Base-by-base conservation (phyloP, 2,888 invertebrate species). In the Cynaeus angustus region DNA sequence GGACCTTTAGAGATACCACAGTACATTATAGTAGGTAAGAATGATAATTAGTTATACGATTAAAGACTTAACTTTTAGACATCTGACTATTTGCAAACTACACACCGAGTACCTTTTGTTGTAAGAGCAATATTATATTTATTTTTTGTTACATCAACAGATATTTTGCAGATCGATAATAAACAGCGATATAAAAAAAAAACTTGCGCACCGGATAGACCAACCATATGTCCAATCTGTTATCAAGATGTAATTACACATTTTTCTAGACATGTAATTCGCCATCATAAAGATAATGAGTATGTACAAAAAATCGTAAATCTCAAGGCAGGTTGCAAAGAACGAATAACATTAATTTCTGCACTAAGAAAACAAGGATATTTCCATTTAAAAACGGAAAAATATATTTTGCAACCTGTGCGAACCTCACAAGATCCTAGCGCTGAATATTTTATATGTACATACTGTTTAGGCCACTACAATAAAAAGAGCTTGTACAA, bases 281-380 rank as follows among this genome's bases (percentile, higher is more conserved):
- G 55, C 5, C 55, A 55, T 38, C 55, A 55, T 16, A 13, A 37
- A 38, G 12, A 55, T 14, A 13, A 38, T n/a, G n/a, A 55, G 38
- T 7, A 55, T 14, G 55, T 38, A 9, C 5, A 6, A 55, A 14
- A 14, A 12, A 2, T 55, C 6, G 12, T 14, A 30, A 38, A n/a
- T 16, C 14, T 16, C 8, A 8, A 5, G 2, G 37, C 52, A 4
- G 2, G 13, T n/a, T 3, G 38, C 38, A 38, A 55, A 38, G 55
- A 55, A 55, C 55, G 55, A 37, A 37, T 55, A 38, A n/a, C 9
- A 12, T 16, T 37, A n/a, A 6, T 55, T 14, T 13, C 38, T 5
- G 3, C 55, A 5, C 38, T 55, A 30, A 37, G 55, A 55, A 55
- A 55, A 16, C 55, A 55, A 55, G 55, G 55, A 9, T 55, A 55